Base-by-base conservation (phyloP, 2,113 vertebrate species). In the Calidris pygmaea region DNA sequence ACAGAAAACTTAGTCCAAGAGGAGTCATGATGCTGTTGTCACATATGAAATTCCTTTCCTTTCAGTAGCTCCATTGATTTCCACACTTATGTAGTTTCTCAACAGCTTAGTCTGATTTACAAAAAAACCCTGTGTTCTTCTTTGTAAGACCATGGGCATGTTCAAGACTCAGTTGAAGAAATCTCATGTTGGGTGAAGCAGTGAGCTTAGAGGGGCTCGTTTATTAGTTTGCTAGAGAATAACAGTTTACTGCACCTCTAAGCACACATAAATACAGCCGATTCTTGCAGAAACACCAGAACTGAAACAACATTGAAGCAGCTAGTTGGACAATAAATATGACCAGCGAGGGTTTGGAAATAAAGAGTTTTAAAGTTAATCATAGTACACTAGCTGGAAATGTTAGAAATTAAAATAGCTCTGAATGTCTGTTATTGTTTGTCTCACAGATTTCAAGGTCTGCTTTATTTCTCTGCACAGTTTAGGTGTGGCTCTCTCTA, bases 401-500 rank as follows among this genome's bases (percentile, higher is more conserved):
- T 85, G 84, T 84, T 90, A 88, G 91, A 94, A 95, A 94, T 92
- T 27, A 58, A 97, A 96, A 92, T 96, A 96, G 70, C 81, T 85
- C 70, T 76, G 93, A 95, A 95, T 95, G 80, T 89, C 82, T 95
- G 29, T 88, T 91, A 23, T 76, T 95, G 87, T 94, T 74, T 22
- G 68, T 92, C 88, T 96, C 90, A 60, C 88, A 92, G 84, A 95
- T 97, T 92, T 97, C 96, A 98, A 97, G 79, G 89, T 97, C 92
- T 98, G 94, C 93, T 98, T 95, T 98, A 95, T 98, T 96, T 98
- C 85, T 98, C 94, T 96, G 93, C 98, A 97, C 98, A 99, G 99
- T 98, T 98, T 99, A 96, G 99, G 99, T 93, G 99, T 99, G 87
- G 99, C 99, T 95, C 98, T 99, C 88, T 99, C 99, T 93, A 98